Evolutionary conservation across 2,888 invertebrate species (phyloP).

Genomic region (Drosophila subsilvestris): DNA sequence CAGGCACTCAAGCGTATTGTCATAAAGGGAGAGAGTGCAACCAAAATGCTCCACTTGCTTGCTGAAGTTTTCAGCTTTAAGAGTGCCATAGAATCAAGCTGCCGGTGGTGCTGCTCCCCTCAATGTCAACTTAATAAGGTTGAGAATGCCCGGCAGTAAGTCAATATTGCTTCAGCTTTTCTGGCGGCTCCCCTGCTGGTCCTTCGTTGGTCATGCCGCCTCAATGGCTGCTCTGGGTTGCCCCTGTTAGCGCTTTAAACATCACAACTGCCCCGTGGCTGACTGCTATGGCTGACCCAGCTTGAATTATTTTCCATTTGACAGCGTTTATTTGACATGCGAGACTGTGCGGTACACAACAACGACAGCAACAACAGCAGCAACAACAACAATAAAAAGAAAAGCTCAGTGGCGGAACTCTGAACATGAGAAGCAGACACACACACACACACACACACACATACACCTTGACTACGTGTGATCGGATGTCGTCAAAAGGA

Average conservation of each 20-base stretch:
- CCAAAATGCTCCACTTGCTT: constrained; percentile 27
- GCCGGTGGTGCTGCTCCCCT: constrained; percentile 30
- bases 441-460: background rate
- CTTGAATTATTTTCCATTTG: constrained; percentile 63
- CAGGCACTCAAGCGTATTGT: constrained; percentile 65
- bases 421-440: background rate
- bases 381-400: constrained; percentile 31
- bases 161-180: constrained; percentile 40
- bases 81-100: constrained; percentile 18
- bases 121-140: constrained; percentile 63
- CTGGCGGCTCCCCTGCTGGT: constrained; percentile 4
- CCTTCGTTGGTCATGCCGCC: constrained; percentile 1
- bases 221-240: constrained; percentile 10
- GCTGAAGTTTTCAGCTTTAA: constrained; percentile 37
- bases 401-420: background rate
- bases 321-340: constrained; percentile 60
- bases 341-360: constrained; percentile 44
- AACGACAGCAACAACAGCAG: no score
- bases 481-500: constrained; percentile 45
- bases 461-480: constrained; percentile 39
- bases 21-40: constrained; percentile 48
- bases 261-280: constrained; percentile 19
- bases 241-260: constrained; percentile 44
- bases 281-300: constrained; percentile 32
- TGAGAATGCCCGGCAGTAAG: constrained; percentile 45